Percentiles rank a stretch among this genome's conserved stretches.
Evolutionary conservation across 1,140 invertebrate species (phyloP).

Genomic region (Diachasmimorpha longicaudata): DNA sequence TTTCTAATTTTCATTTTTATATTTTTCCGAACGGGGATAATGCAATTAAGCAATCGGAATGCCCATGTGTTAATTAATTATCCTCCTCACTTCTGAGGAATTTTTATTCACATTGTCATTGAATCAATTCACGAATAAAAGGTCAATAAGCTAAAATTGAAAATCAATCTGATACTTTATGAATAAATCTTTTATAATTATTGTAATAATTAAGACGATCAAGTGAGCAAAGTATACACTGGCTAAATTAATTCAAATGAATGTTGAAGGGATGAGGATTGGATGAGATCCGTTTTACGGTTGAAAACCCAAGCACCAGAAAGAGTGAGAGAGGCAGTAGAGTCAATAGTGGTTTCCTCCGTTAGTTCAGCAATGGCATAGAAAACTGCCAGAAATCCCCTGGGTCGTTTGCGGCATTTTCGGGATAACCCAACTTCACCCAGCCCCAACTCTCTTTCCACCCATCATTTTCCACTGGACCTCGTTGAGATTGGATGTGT

Average conservation of each 20-base stretch:
- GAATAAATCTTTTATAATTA: too few relatives aligned
- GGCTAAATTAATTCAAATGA: background rate
- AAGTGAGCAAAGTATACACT: background rate
- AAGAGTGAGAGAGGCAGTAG: constrained; percentile 1
- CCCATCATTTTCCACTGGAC: constrained; percentile 23
- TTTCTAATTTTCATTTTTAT: background rate
- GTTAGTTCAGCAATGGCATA: constrained; percentile 29
- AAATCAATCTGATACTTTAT: too few relatives aligned
- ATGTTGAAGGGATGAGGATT: background rate
- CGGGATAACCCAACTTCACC: constrained; percentile 25
- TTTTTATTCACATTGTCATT: background rate
- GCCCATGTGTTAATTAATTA: background rate
- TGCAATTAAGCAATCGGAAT: background rate
- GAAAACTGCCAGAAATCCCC: constrained; percentile 15
- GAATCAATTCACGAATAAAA: too few relatives aligned
- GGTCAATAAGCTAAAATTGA: too few relatives aligned
- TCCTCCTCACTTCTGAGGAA: background rate
- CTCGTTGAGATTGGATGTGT: constrained; percentile 36
- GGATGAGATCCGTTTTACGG: constrained; percentile 7
- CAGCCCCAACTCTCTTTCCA: constrained; percentile 10
- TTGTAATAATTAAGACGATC: background rate
- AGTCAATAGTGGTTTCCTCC: constrained; percentile 50
- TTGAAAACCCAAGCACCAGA: constrained; percentile 19
- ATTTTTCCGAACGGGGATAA: background rate
- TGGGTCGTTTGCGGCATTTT: constrained; percentile 24